Percentiles rank a stretch among this genome's conserved stretches.
Evolutionary conservation across 2,113 vertebrate genomes (phyloP).

Genomic region (Calyptomena viridis): DNA sequence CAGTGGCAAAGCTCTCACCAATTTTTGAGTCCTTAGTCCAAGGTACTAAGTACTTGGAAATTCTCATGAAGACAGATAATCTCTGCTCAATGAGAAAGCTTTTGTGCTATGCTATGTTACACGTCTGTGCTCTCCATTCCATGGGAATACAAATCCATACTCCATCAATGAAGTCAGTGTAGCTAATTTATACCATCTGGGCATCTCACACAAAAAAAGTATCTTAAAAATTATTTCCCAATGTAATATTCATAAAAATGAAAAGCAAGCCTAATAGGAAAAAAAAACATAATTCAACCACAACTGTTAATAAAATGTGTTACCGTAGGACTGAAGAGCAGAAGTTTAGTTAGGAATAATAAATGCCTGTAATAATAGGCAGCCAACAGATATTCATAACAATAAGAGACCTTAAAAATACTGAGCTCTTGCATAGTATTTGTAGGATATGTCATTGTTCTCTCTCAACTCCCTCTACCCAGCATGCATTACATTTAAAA

Average conservation of each 20-base stretch:
- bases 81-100: neutral
- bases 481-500: neutral
- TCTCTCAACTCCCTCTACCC: neutral
- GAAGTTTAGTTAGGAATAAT: neutral
- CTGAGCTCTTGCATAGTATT: neutral
- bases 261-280: neutral
- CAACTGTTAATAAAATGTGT: neutral
- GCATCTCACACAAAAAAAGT: neutral
- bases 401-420: conserved; percentile 1
- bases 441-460: neutral
- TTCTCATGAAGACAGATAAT: neutral
- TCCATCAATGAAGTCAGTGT: neutral
- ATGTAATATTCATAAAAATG: neutral
- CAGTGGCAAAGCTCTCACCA: neutral
- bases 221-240: neutral
- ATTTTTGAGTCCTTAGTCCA: neutral
- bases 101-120: neutral
- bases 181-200: neutral
- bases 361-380: neutral
- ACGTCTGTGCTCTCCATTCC: neutral
- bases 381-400: neutral
- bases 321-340: neutral
- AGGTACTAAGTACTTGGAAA: neutral
- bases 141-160: neutral
- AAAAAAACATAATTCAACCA: fast-evolving